A percentile compares a stretch with the other conserved stretches of the same genome.
Evolutionary conservation across 2,797 vertebrate genomes (phyloP).

Genomic region (Varecia variegata): DNA sequence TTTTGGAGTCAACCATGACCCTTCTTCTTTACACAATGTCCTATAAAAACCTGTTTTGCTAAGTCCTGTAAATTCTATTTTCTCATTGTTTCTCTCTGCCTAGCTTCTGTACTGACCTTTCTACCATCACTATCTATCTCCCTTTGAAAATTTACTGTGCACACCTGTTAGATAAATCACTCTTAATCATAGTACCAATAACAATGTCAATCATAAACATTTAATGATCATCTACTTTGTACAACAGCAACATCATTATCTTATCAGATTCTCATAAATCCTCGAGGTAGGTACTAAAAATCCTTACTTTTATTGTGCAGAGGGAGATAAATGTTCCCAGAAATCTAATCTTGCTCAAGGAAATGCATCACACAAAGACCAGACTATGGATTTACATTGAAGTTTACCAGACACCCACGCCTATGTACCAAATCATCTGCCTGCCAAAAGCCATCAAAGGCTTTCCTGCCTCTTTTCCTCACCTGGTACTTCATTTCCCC

Average conservation of each 20-base stretch:
- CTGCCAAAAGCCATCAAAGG: not conserved
- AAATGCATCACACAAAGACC: not conserved
- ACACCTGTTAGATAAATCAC: not conserved
- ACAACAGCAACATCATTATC: not conserved
- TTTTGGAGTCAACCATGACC: not conserved
- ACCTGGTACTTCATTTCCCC: not conserved
- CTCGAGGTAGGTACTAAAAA: not conserved
- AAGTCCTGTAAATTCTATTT: not conserved
- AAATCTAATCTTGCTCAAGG: not conserved
- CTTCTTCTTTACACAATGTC: not conserved
- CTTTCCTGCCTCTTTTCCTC: not conserved
- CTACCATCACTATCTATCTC: not conserved
- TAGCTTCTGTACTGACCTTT: not conserved
- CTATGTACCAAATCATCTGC: not conserved
- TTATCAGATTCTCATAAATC: conserved; percentile 24
- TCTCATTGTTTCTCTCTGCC: not conserved
- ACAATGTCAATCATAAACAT: not conserved
- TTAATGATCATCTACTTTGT: not conserved
- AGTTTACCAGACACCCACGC: not conserved
- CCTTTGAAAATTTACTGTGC: not conserved
- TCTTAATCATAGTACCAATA: not conserved
- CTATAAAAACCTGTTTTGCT: not conserved
- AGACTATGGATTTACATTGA: not conserved
- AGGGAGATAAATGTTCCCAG: not conserved
- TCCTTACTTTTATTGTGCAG: not conserved